Conservation (phyloP, 2,888 invertebrate species). For the Drosophila differens region DNA sequence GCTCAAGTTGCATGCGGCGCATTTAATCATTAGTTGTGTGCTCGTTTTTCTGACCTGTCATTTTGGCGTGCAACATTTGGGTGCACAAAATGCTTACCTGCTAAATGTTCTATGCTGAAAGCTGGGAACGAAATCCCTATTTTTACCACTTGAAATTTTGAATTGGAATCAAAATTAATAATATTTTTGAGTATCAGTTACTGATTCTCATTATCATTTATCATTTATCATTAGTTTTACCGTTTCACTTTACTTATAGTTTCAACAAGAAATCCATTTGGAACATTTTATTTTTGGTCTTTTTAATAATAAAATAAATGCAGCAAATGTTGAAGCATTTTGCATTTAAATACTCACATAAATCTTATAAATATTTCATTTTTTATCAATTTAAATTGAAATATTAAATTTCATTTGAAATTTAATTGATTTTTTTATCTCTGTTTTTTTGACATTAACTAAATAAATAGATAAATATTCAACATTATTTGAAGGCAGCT, state of each 20-base stretch:
- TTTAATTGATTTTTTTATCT: neutral
- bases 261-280: neutral
- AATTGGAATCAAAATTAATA: neutral
- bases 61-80: neutral
- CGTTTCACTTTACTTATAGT: neutral
- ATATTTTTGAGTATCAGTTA: neutral
- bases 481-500: neutral
- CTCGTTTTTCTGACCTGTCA: neutral
- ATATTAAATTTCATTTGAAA: neutral
- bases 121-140: neutral
- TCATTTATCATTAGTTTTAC: neutral
- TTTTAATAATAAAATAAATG: neutral
- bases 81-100: neutral
- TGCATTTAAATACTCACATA: neutral
- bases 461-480: neutral
- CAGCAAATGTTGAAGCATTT: neutral
- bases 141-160: neutral
- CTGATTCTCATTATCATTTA: neutral
- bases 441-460: neutral
- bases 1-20: slow-evolving; percentile 1
- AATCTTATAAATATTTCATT: neutral
- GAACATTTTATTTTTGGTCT: fast-evolving
- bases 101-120: neutral
- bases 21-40: slow-evolving; percentile 3
- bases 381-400: neutral